A percentile compares a stretch with the other conserved stretches of the same genome.
Conservation (phyloP, 2,113 vertebrate species). For the Arizona elegans region DNA sequence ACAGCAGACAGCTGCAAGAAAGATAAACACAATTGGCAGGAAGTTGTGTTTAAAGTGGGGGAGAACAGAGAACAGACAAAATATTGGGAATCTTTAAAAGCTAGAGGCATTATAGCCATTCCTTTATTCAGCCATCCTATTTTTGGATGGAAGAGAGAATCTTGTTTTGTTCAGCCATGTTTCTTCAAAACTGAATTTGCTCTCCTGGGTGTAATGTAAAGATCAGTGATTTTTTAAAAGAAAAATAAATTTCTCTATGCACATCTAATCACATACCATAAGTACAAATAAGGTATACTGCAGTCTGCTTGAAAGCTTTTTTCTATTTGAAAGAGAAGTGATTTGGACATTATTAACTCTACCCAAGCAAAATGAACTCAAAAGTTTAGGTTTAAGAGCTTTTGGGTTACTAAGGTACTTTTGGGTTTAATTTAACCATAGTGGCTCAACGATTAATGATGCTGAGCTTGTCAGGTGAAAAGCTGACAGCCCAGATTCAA, state of each 20-base stretch:
- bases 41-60: neutral
- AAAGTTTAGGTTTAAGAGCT: neutral
- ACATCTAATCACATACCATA: neutral
- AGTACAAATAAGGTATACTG: neutral
- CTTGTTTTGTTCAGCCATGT: neutral
- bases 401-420: neutral
- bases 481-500: neutral
- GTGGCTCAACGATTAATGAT: neutral
- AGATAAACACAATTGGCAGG: neutral
- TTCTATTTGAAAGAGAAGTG: neutral
- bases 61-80: neutral
- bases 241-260: neutral
- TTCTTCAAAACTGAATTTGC: neutral
- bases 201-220: neutral
- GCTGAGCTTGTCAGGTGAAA: neutral
- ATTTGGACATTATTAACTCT: neutral
- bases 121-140: neutral
- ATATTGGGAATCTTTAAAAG: neutral
- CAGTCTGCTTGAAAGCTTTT: neutral
- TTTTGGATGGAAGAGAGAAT: neutral
- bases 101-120: neutral
- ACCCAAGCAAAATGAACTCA: neutral
- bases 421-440: neutral
- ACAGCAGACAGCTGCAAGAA: neutral
- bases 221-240: neutral